Evolutionary conservation across 2,113 vertebrate genomes (phyloP), one percentile per base, ranked within the genome.

Genomic region (Perognathus longimembris): DNA sequence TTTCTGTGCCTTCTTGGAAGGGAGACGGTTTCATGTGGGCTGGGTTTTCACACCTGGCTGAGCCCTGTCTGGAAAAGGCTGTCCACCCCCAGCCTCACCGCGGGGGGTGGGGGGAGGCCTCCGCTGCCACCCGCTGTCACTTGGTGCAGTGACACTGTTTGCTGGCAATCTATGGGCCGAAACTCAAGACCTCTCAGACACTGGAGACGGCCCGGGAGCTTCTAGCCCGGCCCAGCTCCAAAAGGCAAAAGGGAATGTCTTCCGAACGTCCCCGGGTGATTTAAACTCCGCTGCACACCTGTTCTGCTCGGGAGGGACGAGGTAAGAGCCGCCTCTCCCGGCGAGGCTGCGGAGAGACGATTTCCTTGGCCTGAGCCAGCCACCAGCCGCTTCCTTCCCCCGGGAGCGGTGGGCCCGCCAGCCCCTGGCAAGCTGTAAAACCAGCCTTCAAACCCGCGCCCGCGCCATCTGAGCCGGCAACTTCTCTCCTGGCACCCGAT

Each of bases 401-500:
- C 6, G 1, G 11, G 14, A 7, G 1, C 0, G 10, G 3, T 3
- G 1, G 28, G 22, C 45, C 42, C 38, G 3, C 32, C 54, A 14
- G 32, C 24, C 61, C 38, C 24, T 32, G 50, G 42, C 17, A 26
- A 42, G 76, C 59, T 40, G 1, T 6, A 18, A 26, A 30, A 30
- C 9, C 45, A 42, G n/a, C 76, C n/a, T 36, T 21, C 69, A 70
- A 73, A 61, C 26, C 3, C 0, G 0, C 34, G 0, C 3, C 0
- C 14, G 3, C 7, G 14, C 28, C 3, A 1, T 1, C 18, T 15
- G 85, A 82, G 1, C 38, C 12, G 5, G n/a, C n/a, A 64, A 20
- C 6, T 38, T 40, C 26, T 45, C 73, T 63, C 40, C 40, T 17
- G 7, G 71, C 4, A 7, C 1, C 0, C 5, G 1, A 36, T 1